These are phyloP conservation scores for Crepidodera aurea DNA, from an alignment of 2,888 invertebrate genomes.

Conservation along the genomic window DNA sequence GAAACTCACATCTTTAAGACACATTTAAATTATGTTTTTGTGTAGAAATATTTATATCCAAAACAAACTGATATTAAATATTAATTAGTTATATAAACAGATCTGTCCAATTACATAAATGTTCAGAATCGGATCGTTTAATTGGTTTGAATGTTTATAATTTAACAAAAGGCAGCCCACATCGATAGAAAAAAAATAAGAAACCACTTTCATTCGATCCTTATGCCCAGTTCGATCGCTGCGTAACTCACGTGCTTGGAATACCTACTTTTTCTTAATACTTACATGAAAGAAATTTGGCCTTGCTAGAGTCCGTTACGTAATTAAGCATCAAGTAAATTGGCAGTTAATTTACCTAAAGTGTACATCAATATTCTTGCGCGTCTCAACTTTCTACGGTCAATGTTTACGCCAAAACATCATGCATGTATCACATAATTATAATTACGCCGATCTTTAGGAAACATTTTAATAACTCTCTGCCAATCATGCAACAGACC, in stretches of 20 bases:
- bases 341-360: conserved; percentile 28
- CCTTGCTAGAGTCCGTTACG: conserved; percentile 31
- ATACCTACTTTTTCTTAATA: conserved; percentile 14
- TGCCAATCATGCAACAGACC: too few relatives aligned
- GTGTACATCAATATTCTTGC: conserved; percentile 19
- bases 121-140: conserved; percentile 5
- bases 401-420: neutral
- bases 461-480: neutral
- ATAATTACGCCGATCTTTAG: neutral
- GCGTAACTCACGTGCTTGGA: conserved; percentile 19
- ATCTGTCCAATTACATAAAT: conserved; percentile 11
- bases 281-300: conserved; percentile 33
- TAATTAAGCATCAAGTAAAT: conserved; percentile 22
- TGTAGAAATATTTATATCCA: too few relatives aligned
- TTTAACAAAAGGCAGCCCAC: conserved; percentile 4
- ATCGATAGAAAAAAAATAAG: neutral
- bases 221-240: neutral
- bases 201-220: conserved; percentile 13
- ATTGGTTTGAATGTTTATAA: conserved; percentile 11
- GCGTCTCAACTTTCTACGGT: conserved; percentile 20
- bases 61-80: too few relatives aligned
- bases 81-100: neutral
- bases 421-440: neutral
- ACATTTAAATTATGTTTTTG: too few relatives aligned
- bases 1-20: too few relatives aligned